A percentile compares a stretch with the other conserved stretches of the same genome.
These are phyloP conservation scores for Holothuria glaberrima DNA, from an alignment of 35 echinoderm and acorn worm species.

Conservation along the genomic window DNA sequence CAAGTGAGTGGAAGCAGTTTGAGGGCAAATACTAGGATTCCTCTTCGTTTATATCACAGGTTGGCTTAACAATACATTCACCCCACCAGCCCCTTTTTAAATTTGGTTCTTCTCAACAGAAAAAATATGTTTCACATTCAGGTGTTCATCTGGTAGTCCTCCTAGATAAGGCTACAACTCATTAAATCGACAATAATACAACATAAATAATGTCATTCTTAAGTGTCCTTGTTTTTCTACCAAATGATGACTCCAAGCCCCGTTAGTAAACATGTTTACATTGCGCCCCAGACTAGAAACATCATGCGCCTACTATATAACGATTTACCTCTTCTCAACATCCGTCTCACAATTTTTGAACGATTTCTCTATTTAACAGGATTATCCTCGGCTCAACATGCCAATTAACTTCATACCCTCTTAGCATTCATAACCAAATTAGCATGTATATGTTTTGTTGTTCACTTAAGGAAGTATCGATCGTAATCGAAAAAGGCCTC, in stretches of 20 bases:
- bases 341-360: neutral
- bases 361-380: constrained; percentile 52
- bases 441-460: constrained; percentile 53
- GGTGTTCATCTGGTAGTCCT: too few relatives aligned
- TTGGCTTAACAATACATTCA: too few relatives aligned
- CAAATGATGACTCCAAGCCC: neutral
- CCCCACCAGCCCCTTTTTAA: too few relatives aligned
- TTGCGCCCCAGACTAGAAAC: neutral
- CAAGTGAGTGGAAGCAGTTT: too few relatives aligned
- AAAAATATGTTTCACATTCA: too few relatives aligned
- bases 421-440: constrained; percentile 58
- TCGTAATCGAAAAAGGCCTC: neutral
- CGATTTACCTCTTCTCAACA: neutral
- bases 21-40: too few relatives aligned
- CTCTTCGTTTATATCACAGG: too few relatives aligned
- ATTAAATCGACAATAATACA: too few relatives aligned
- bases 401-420: constrained; percentile 55
- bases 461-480: constrained; percentile 18
- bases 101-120: too few relatives aligned
- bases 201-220: too few relatives aligned
- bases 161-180: too few relatives aligned
- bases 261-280: constrained; percentile 19
- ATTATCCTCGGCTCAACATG: constrained; percentile 12
- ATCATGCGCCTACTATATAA: neutral
- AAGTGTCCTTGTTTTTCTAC: too few relatives aligned